Evolutionary conservation across 2,113 vertebrate species (phyloP).

Genomic region (Galemys pyrenaicus): DNA sequence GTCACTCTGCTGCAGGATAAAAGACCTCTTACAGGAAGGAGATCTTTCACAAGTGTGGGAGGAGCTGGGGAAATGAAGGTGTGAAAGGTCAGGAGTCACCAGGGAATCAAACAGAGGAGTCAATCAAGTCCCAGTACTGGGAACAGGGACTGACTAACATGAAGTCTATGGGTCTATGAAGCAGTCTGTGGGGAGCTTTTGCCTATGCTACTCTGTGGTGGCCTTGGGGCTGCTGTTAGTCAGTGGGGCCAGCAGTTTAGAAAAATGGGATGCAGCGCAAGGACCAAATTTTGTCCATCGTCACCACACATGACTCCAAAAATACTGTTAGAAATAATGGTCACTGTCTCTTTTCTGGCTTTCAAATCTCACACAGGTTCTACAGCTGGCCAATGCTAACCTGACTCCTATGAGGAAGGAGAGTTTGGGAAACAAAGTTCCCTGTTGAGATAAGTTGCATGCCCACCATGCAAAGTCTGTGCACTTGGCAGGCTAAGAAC

Average conservation of each 20-base stretch:
- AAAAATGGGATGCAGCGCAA: not conserved
- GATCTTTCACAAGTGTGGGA: not conserved
- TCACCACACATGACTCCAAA: not conserved
- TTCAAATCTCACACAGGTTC: not conserved
- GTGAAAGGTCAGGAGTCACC: not conserved
- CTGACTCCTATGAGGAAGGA: not conserved
- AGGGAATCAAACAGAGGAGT: not conserved
- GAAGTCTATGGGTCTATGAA: fast-evolving
- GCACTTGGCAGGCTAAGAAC: not conserved
- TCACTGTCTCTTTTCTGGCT: not conserved
- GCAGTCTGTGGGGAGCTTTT: not conserved
- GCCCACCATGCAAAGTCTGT: not conserved
- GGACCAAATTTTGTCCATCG: too few relatives aligned
- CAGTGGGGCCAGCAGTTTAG: not conserved
- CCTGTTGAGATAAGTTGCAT: not conserved
- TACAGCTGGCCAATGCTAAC: not conserved
- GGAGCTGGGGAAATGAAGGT: not conserved
- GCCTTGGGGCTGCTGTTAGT: too few relatives aligned
- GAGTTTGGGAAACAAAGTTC: not conserved
- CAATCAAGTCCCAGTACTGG: fast-evolving
- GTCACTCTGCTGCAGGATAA: too few relatives aligned
- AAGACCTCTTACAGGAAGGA: not conserved
- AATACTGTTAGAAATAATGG: not conserved
- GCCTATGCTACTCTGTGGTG: not conserved
- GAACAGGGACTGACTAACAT: fast-evolving